Evolutionary conservation across 2,888 invertebrate species (phyloP), one percentile per base, ranked within the genome.

Genomic region (Mythimna vitellina): DNA sequence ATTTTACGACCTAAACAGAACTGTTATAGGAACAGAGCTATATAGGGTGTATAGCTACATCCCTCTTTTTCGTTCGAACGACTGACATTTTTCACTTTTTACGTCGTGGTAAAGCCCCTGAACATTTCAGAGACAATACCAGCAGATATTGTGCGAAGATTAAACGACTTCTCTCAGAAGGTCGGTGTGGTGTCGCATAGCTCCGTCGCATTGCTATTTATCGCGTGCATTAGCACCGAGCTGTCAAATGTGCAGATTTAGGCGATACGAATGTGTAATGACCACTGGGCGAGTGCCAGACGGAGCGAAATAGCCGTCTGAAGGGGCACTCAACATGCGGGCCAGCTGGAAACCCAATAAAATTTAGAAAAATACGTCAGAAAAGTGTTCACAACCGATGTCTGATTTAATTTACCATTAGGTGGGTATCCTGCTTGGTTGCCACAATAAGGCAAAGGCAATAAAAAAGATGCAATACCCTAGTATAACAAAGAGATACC

Each of bases 271-370:
- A 86, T 86, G 81, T 83, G 81, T 80, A 84, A 79, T 81, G 79
- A 73, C 78, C 78, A 82, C 89, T 93, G 93, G 92, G 89, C 84
- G 89, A 81, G 82, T 89, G 93, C 93, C 93, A 93, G 88, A 79
- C 84, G 73, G 81, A 83, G 85, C 84, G 87, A 91, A 90, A 89
- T 91, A 90, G 87, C 87, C 84, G 86, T 83, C 87, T 84, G 79
- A 74, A 72, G 67, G n/a, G 70, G 80, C 51, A 51, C 53, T 64
- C 56, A 79, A 75, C 80, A 54, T 63, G 53, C 53, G 25, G 56
- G 29, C 17, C 12, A 38, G 1, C 1, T 42, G 32, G 49, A 6
- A 7, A 7, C 7, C 7, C 14, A 7, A 49, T 46, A 20, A 49
- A 17, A 17, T 49, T 49, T 49, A 20, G n/a, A 51, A 46, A 46